phyloP scores from a whole-genome alignment of 2,888 invertebrate species.

The Polyploca ridens region DNA sequence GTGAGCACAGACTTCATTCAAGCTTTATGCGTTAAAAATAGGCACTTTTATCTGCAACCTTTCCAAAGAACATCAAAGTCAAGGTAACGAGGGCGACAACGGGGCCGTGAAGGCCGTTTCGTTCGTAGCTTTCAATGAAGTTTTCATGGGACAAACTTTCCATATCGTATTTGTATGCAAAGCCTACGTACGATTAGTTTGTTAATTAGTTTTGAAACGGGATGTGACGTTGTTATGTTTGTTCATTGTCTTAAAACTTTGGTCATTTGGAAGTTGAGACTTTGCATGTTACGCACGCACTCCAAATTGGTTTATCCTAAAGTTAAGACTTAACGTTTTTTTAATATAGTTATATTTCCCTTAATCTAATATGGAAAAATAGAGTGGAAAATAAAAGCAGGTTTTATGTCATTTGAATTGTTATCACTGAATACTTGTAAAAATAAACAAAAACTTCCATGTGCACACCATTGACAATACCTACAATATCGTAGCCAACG shows the following conservation, averaged over 20 bases:
- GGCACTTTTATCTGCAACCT: conserved; percentile 34
- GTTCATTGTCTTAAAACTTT: conserved; percentile 12
- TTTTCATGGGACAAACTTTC: conserved; percentile 18
- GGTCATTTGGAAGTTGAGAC: no score
- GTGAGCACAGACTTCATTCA: background rate
- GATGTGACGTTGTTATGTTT: conserved; percentile 7
- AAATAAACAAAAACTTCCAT: no score
- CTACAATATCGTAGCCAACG: background rate
- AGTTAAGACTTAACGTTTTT: no score
- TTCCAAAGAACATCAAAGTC: conserved; percentile 47
- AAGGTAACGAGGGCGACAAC: conserved; percentile 45
- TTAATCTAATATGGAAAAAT: no score
- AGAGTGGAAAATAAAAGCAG: no score
- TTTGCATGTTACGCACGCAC: no score
- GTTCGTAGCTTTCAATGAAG: conserved; percentile 18
- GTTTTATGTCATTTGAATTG: no score
- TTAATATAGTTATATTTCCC: no score
- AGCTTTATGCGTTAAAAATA: conserved; percentile 32
- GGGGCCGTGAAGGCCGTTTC: conserved; percentile 11
- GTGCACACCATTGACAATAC: background rate
- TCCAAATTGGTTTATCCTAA: no score
- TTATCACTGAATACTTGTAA: no score
- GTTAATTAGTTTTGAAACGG: conserved; percentile 13
- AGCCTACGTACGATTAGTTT: background rate
- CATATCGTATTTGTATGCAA: conserved; percentile 3